These are phyloP conservation scores for Nothoprocta perdicaria DNA, from an alignment of 2,113 vertebrate genomes.

Conservation along the genomic window DNA sequence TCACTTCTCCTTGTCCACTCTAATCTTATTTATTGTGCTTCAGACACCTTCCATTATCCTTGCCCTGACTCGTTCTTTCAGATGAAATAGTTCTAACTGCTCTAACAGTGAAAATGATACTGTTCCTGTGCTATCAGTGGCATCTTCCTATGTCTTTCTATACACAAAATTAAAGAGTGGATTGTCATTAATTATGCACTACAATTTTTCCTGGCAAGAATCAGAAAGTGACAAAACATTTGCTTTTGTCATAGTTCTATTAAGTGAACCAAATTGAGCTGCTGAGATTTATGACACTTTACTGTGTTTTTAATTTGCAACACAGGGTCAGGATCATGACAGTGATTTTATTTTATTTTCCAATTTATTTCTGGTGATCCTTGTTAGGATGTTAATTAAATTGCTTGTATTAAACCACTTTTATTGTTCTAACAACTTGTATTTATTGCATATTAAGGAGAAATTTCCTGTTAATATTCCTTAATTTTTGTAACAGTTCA, in stretches of 20 bases:
- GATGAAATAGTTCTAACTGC: constrained; percentile 55
- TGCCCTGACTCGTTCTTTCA: constrained; percentile 64
- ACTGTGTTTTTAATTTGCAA: constrained; percentile 78
- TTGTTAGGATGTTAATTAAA: constrained; percentile 77
- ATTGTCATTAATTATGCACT: constrained; percentile 82
- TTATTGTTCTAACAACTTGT: constrained; percentile 69
- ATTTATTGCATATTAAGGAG: constrained; percentile 73
- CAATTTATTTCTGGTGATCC: constrained; percentile 73
- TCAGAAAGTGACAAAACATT: constrained; percentile 81
- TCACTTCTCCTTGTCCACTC: constrained; percentile 68
- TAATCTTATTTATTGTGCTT: constrained; percentile 74
- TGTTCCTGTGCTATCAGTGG: constrained; percentile 68
- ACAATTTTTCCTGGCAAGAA: constrained; percentile 77
- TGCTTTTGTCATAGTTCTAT: constrained; percentile 81
- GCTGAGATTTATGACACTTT: constrained; percentile 74
- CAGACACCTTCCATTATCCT: constrained; percentile 74
- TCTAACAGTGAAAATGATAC: constrained; percentile 64
- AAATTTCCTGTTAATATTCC: constrained; percentile 68
- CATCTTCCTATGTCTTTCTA: constrained; percentile 70
- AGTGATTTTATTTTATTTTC: constrained; percentile 74
- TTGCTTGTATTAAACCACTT: constrained; percentile 78
- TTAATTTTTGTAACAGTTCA: constrained; percentile 56
- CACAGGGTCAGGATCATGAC: constrained; percentile 73
- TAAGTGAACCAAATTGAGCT: constrained; percentile 78
- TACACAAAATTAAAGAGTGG: constrained; percentile 73